Base-by-base conservation (phyloP, 2,113 vertebrate species). In the Smithornis capensis region DNA sequence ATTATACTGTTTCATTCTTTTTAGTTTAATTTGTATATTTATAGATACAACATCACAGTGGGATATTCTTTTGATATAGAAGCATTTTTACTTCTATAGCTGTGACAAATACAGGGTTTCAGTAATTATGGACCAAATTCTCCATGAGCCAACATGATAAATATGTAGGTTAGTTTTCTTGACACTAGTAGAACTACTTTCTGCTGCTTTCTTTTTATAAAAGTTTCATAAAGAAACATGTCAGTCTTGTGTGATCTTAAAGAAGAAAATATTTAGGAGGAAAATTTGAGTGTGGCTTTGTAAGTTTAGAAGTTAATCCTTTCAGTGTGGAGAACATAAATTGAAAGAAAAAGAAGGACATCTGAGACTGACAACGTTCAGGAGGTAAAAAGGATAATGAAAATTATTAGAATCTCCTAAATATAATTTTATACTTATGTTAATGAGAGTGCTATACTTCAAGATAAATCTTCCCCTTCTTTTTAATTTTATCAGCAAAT, bases 1-100 rank as follows among this genome's bases (percentile, higher is more conserved):
- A 74, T 57, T 59, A 70, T 77, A 47, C 88, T 50, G 78, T 95
- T 96, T 96, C 84, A 76, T 84, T 90, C 81, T 71, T 73, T 44
- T 70, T 60, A 49, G 35, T 76, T 81, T 73, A 60, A 75, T 53
- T 89, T 79, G 15, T 64, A 3, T 56, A 18, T 71, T 74, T 83
- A 40, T 57, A 64, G 42, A 44, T 83, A 27, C 1, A 83, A 22
- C 18, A n/a, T 35, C 6, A 1, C 21, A 70, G 60, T 49, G 38
- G 33, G 31, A 33, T 35, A 6, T 12, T 38, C 7, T 56, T 81
- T 78, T 68, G 31, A 10, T 55, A 27, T 25, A 74, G 56, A 53
- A 73, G 35, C 8, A 6, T 21, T 64, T 88, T 80, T 83, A 19
- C 10, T 74, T 78, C 44, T 49, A 4, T 12, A 49, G 21, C 31